phyloP scores from a whole-genome alignment of 2,797 vertebrate species.

The Triplophysa yarkandensis region DNA sequence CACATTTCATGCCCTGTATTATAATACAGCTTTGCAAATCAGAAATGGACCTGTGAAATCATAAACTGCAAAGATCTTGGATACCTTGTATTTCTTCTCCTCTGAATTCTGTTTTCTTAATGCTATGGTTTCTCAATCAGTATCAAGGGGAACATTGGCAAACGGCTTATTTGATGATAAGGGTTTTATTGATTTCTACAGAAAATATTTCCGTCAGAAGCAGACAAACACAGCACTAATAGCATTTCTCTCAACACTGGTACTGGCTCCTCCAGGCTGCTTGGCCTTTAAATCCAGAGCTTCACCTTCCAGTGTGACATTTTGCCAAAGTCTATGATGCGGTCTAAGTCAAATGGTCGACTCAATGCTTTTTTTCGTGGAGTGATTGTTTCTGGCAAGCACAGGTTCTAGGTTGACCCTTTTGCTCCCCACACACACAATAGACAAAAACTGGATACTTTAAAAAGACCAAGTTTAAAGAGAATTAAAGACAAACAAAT shows the following conservation, averaged over 20 bases:
- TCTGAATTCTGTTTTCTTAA: constrained; percentile 31
- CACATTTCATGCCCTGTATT: neutral
- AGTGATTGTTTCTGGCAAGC: constrained; percentile 49
- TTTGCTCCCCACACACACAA: neutral
- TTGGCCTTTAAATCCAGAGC: constrained; percentile 36
- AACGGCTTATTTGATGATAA: constrained; percentile 47
- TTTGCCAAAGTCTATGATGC: constrained; percentile 34
- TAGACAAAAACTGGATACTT: constrained; percentile 10
- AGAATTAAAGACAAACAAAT: constrained; percentile 52
- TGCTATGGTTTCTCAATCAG: constrained; percentile 56
- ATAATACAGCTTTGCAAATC: neutral
- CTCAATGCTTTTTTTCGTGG: constrained; percentile 22
- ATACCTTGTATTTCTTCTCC: constrained; percentile 36
- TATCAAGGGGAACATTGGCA: constrained; percentile 50
- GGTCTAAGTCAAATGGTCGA: constrained; percentile 15
- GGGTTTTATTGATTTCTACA: constrained; percentile 58
- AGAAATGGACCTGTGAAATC: constrained; percentile 2
- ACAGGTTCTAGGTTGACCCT: constrained; percentile 41
- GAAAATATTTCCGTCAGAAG: constrained; percentile 59
- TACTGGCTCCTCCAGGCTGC: constrained; percentile 42
- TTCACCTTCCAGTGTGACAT: constrained; percentile 36
- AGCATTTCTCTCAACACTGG: constrained; percentile 43
- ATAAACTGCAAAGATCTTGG: constrained; percentile 10
- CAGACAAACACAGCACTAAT: constrained; percentile 56
- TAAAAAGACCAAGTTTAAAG: constrained; percentile 19